phyloP scores from a whole-genome alignment of 2,113 vertebrate species.

The Catharus bicknelli region DNA sequence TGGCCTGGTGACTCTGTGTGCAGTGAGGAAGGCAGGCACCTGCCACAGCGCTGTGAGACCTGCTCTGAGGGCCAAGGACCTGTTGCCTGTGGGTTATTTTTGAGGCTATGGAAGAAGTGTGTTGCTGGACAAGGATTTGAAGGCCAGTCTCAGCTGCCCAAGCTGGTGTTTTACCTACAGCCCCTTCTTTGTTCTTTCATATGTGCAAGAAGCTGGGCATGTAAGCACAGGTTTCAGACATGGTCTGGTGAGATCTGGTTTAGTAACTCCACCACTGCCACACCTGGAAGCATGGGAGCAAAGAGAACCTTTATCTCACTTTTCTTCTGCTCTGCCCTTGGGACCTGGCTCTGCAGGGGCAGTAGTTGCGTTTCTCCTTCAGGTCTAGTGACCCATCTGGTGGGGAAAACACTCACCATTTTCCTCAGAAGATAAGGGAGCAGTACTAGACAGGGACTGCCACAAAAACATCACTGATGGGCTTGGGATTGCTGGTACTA shows the following conservation, averaged over 20 bases:
- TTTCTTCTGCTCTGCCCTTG: neutral
- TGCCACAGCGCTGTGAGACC: neutral
- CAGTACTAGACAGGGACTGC: neutral
- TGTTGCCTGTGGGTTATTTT: neutral
- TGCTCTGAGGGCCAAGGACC: neutral
- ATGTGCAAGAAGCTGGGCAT: neutral
- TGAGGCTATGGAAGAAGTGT: neutral
- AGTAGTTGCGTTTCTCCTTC: rapidly evolving
- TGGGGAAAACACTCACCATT: neutral
- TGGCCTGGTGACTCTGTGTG: neutral
- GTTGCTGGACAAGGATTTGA: neutral
- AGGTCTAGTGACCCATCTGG: neutral
- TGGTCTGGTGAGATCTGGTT: neutral
- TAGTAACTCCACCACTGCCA: neutral
- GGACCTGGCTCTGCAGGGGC: neutral
- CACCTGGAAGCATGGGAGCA: neutral
- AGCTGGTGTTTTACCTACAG: neutral
- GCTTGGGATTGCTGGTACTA: neutral
- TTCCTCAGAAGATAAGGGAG: neutral
- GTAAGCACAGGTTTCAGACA: neutral
- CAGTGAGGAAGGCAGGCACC: neutral
- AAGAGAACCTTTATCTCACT: neutral
- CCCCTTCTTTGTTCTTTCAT: neutral
- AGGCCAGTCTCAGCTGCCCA: neutral
- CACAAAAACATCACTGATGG: neutral